Percentiles rank a stretch among this genome's conserved stretches.
phyloP scores from a whole-genome alignment of 1,140 invertebrate genomes.

The Drosophila eugracilis region DNA sequence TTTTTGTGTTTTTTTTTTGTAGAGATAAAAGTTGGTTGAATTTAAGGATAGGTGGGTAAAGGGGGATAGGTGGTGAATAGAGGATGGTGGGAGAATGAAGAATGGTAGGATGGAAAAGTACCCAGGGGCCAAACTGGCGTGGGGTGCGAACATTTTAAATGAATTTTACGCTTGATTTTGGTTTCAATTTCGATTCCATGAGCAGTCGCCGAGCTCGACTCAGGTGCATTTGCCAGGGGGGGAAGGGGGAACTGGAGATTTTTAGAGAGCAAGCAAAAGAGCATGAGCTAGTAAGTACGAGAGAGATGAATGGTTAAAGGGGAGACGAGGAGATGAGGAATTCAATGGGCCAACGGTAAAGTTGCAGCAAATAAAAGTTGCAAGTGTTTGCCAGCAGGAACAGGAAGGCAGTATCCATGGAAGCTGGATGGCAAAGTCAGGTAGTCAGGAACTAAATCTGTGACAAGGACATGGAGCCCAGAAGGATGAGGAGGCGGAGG shows the following conservation, averaged over 20 bases:
- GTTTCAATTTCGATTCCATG: slow-evolving; percentile 73
- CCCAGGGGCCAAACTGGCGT: slow-evolving; percentile 1
- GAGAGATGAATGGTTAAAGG: not conserved
- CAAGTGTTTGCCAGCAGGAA: slow-evolving; percentile 46
- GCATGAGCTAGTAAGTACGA: too few relatives aligned
- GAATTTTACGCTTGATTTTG: slow-evolving; percentile 79
- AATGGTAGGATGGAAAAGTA: not conserved
- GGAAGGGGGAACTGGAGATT: too few relatives aligned
- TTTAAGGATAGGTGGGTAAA: not conserved
- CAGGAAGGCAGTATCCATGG: slow-evolving; percentile 4
- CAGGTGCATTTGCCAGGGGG: slow-evolving; percentile 44
- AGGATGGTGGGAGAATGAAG: not conserved
- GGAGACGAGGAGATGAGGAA: slow-evolving; percentile 5
- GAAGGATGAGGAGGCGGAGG: too few relatives aligned
- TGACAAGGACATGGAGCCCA: not conserved
- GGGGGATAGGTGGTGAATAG: not conserved
- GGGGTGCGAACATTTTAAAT: slow-evolving; percentile 71
- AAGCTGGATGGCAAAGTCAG: slow-evolving; percentile 5
- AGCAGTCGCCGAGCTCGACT: slow-evolving; percentile 31
- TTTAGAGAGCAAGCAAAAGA: too few relatives aligned
- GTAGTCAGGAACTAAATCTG: slow-evolving; percentile 33
- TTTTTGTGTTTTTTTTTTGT: slow-evolving; percentile 43
- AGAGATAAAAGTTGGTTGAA: not conserved
- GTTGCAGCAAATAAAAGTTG: slow-evolving; percentile 69
- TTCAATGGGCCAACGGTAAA: slow-evolving; percentile 55